Percentiles rank a stretch among this genome's conserved stretches.
phyloP scores from a whole-genome alignment of 2,113 vertebrate genomes.

The Catharus fuscescens region DNA sequence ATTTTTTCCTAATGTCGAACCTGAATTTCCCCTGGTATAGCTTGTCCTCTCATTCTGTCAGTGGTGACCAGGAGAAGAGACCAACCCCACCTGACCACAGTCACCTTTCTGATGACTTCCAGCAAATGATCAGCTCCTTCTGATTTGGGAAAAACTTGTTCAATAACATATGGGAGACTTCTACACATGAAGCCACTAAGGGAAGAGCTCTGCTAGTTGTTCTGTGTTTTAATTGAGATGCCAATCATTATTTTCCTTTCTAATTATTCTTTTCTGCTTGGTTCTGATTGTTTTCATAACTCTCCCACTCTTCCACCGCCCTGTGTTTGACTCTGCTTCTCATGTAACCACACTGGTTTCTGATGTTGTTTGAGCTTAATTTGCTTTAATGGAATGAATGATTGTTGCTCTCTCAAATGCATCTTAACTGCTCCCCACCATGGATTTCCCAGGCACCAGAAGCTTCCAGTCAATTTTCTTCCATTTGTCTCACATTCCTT shows the following conservation, averaged over 20 bases:
- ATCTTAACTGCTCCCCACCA: conserved; percentile 46
- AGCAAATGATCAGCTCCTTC: background rate
- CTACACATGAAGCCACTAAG: background rate
- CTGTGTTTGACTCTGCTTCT: conserved; percentile 14
- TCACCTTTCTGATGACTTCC: background rate
- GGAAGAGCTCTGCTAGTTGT: background rate
- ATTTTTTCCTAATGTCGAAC: background rate
- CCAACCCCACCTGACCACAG: fast-evolving
- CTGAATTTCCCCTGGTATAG: background rate
- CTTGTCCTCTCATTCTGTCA: background rate
- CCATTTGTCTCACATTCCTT: conserved; percentile 52
- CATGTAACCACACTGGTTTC: conserved; percentile 25
- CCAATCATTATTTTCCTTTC: background rate
- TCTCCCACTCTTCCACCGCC: conserved; percentile 17
- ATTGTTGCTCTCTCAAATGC: conserved; percentile 38
- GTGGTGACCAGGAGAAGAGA: no score
- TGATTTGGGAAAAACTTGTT: background rate
- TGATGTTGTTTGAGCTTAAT: conserved; percentile 39
- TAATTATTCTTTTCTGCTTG: conserved; percentile 9
- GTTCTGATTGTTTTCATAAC: conserved; percentile 23
- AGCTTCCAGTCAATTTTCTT: conserved; percentile 23
- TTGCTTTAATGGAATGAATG: conserved; percentile 59
- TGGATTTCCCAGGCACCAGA: conserved; percentile 46
- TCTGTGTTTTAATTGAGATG: background rate
- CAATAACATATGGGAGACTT: background rate